These are phyloP conservation scores for Alcis repandata DNA, from an alignment of 2,888 invertebrate genomes.

Conservation along the genomic window DNA sequence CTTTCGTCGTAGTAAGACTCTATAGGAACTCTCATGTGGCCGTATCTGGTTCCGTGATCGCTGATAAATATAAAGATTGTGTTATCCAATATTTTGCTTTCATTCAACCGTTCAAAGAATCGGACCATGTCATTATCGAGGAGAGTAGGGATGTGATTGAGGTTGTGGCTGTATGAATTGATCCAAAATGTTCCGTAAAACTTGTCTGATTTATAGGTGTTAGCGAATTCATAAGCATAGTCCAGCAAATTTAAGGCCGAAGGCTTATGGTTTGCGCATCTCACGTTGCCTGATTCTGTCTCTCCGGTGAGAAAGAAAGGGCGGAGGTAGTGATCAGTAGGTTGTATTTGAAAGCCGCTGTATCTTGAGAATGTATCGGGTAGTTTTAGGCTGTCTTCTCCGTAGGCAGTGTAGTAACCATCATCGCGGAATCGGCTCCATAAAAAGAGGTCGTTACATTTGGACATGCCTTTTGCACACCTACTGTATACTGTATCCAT, in stretches of 20 bases:
- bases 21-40: conserved; percentile 88
- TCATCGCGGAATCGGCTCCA: conserved; percentile 91
- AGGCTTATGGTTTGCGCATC: conserved; percentile 78
- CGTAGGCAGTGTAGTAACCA: conserved; percentile 92
- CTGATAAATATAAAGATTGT: conserved; percentile 90
- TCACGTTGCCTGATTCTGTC: conserved; percentile 70
- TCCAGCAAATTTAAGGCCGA: conserved; percentile 89
- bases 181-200: conserved; percentile 92
- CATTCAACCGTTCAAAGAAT: conserved; percentile 85
- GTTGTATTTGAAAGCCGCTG: conserved; percentile 89
- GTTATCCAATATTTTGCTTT: conserved; percentile 85
- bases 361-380: conserved; percentile 88
- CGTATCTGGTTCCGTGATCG: conserved; percentile 92
- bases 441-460: conserved; percentile 90
- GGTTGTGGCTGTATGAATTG: conserved; percentile 91
- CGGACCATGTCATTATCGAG: conserved; percentile 87
- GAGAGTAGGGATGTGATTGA: conserved; percentile 87
- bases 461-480: conserved; percentile 72
- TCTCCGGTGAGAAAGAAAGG: conserved; percentile 90
- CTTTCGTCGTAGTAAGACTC: conserved; percentile 93
- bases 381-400: conserved; percentile 88
- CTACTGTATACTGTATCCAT: conserved; percentile 82
- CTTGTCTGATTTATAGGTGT: conserved; percentile 85
- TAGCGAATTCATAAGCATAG: conserved; percentile 88
- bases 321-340: conserved; percentile 93